phyloP scores from a whole-genome alignment of 2,797 vertebrate species.

The Enteromius anoplus region DNA sequence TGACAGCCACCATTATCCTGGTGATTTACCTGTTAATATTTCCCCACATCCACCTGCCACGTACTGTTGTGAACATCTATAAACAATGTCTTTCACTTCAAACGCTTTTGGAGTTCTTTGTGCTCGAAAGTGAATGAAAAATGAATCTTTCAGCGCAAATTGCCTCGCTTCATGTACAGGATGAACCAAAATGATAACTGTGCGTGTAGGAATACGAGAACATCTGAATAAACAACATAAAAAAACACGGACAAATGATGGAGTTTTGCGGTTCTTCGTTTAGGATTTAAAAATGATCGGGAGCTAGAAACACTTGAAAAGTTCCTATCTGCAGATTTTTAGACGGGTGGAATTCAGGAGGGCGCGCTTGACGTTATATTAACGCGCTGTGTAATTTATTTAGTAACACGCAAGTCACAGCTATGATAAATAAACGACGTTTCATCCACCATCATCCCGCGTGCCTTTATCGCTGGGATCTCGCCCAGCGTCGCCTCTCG shows the following conservation, averaged over 20 bases:
- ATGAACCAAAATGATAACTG: slow-evolving; percentile 1
- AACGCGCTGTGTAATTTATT: slow-evolving; percentile 31
- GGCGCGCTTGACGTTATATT: neutral
- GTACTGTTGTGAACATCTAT: neutral
- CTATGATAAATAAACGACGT: slow-evolving; percentile 41
- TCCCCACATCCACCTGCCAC: slow-evolving; percentile 13
- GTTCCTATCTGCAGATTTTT: neutral
- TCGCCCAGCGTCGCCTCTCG: slow-evolving; percentile 57
- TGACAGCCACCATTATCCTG: slow-evolving; percentile 19
- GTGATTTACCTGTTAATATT: slow-evolving; percentile 28
- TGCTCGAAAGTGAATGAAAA: slow-evolving; percentile 5
- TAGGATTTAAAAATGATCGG: neutral
- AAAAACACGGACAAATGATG: neutral
- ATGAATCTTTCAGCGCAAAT: neutral
- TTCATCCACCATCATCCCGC: slow-evolving; percentile 59
- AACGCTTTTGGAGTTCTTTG: slow-evolving; percentile 7
- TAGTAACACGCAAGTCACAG: slow-evolving; percentile 51
- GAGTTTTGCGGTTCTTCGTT: neutral
- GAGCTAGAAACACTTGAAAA: neutral
- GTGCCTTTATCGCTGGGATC: slow-evolving; percentile 72
- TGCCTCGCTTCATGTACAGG: neutral
- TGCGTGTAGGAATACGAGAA: neutral
- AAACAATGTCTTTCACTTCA: slow-evolving; percentile 1
- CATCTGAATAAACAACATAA: neutral
- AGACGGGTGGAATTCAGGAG: neutral